Percentiles rank a stretch among this genome's conserved stretches.
phyloP scores from a whole-genome alignment of 2,888 invertebrate species.

The Sisyra terminalis region DNA sequence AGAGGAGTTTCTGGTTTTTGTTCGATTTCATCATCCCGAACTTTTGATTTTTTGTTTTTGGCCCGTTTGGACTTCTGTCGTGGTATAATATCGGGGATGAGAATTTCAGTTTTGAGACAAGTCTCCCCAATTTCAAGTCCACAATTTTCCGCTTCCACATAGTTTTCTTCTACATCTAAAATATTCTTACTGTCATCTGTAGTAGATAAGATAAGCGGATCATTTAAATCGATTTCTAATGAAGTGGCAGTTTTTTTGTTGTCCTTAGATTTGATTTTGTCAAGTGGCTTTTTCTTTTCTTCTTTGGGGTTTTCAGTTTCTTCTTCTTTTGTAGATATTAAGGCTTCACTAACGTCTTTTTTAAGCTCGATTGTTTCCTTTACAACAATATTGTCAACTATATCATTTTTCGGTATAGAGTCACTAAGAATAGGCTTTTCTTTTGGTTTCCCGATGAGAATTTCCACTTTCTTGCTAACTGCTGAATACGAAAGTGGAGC shows the following conservation, averaged over 20 bases:
- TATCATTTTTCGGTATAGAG: background rate
- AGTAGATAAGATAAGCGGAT: background rate
- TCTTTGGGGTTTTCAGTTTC: background rate
- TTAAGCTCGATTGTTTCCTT: too few species aligned
- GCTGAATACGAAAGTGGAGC: too few species aligned
- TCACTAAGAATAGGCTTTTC: background rate
- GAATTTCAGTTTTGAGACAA: background rate
- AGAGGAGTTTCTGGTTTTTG: too few species aligned
- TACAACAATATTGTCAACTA: background rate
- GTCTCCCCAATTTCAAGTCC: constrained; percentile 1
- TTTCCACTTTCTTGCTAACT: too few species aligned
- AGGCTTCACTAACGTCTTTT: too few species aligned
- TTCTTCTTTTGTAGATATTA: background rate
- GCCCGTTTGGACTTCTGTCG: background rate
- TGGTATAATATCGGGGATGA: too few species aligned
- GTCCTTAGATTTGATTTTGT: background rate
- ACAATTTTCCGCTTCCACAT: constrained; percentile 5
- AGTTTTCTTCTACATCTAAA: constrained; percentile 1
- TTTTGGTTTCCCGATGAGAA: too few species aligned
- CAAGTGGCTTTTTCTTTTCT: background rate
- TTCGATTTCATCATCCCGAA: background rate
- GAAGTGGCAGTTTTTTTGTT: background rate
- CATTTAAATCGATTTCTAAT: background rate
- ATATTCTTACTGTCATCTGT: background rate
- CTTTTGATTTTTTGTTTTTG: background rate